A percentile compares a stretch with the other conserved stretches of the same genome.
These are phyloP conservation scores for Chloropsis cyanopogon DNA, from an alignment of 2,113 vertebrate species.

Conservation along the genomic window DNA sequence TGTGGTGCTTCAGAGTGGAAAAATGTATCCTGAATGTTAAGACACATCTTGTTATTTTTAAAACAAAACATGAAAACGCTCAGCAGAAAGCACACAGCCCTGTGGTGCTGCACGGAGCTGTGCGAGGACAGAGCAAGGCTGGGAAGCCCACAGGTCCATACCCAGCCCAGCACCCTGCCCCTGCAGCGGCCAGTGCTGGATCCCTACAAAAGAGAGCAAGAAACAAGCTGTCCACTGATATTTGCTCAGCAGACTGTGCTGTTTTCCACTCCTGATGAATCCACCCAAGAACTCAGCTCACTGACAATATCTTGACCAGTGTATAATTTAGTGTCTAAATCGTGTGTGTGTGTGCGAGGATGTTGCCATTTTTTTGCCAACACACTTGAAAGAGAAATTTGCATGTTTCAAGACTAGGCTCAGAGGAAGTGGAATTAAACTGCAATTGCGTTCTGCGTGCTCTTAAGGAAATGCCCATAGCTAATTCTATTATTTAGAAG, in stretches of 20 bases:
- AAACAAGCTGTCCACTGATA: background rate
- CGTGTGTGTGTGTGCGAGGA: background rate
- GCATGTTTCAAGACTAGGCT: conserved; percentile 63
- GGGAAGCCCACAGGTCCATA: background rate
- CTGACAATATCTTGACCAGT: background rate
- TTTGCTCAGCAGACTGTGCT: background rate
- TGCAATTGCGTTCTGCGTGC: conserved; percentile 17
- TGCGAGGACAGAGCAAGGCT: background rate
- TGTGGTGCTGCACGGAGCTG: background rate
- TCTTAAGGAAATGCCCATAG: conserved; percentile 62
- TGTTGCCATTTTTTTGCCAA: conserved; percentile 37
- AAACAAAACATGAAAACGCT: conserved; percentile 38
- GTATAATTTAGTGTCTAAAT: background rate
- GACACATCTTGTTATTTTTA: conserved; percentile 68
- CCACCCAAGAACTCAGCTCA: background rate
- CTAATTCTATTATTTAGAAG: conserved; percentile 32
- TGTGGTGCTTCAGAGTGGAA: conserved; percentile 62
- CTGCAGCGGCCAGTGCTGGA: background rate
- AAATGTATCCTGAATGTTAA: conserved; percentile 60
- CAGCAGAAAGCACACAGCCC: background rate
- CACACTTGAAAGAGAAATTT: conserved; percentile 44
- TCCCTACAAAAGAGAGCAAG: background rate
- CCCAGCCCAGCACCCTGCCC: background rate
- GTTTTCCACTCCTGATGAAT: background rate
- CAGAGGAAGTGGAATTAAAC: conserved; percentile 37